phyloP scores from a whole-genome alignment of 2,113 vertebrate genomes.

The Geococcyx californianus region DNA sequence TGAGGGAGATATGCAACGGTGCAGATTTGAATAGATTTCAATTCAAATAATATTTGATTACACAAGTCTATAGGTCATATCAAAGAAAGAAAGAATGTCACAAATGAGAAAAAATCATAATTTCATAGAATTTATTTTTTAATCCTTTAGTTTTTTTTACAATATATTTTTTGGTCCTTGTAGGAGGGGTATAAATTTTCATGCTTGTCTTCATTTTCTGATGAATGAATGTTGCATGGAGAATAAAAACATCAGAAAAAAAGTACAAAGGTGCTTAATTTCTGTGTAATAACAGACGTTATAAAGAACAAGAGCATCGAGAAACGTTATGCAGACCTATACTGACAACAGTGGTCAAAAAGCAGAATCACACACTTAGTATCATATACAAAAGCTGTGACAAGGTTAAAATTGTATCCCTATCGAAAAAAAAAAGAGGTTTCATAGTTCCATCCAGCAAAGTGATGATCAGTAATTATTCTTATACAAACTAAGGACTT shows the following conservation, averaged over 20 bases:
- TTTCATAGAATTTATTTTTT: background rate
- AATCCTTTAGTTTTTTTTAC: background rate
- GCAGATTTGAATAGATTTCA: background rate
- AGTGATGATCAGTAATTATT: background rate
- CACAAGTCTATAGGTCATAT: background rate
- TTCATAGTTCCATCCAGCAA: background rate
- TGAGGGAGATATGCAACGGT: rapidly evolving
- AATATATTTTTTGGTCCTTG: background rate
- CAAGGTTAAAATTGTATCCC: background rate
- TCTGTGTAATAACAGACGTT: background rate
- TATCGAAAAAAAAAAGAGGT: background rate
- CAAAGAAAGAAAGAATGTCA: background rate
- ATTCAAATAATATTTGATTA: background rate
- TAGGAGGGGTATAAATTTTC: background rate
- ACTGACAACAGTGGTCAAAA: background rate
- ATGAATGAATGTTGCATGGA: background rate
- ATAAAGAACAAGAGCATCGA: background rate
- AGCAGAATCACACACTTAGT: background rate
- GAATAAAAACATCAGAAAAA: background rate
- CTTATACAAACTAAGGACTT: background rate
- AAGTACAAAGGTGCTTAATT: background rate
- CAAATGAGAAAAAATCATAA: background rate
- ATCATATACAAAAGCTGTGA: background rate
- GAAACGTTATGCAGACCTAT: background rate
- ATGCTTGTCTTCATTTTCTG: background rate